Evolutionary conservation across 2,797 vertebrate species (phyloP), one percentile per base, ranked within the genome.

Genomic region (Myripristis jacobus): DNA sequence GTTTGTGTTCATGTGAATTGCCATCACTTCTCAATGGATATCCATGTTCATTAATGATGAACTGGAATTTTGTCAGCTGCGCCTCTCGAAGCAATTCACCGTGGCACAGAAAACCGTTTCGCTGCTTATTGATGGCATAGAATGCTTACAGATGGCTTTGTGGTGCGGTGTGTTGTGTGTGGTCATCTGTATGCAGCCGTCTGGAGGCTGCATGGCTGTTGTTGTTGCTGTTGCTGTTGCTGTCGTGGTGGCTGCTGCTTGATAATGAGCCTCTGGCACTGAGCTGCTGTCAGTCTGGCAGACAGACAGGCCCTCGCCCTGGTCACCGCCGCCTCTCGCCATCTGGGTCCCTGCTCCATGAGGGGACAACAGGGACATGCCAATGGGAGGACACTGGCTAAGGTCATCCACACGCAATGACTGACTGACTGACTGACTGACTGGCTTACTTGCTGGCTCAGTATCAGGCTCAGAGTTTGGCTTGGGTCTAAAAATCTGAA

Each of bases 271-370:
- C 88, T 74, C 73, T 81, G 88, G 92, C 80, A 52, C 77, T 57
- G 74, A 75, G 75, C 83, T 81, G 83, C 88, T 91, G 89, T 91
- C 92, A 87, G 75, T 78, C 81, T 71, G 83, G 73, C 85, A 85
- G 83, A 88, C 77, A 73, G 86, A 79, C 87, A 73, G 74, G 77
- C 79, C 77, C 75, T 81, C 54, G 56, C 83, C 79, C 80, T 62
- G 87, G 86, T 85, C 85, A 79, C 81, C 48, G 72, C 82, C 29
- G 50, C 85, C 85, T 84, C 74, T 58, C 82, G 79, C 90, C 88
- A 89, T 91, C 90, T 90, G 86, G 73, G 84, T 86, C 87, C 76
- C 80, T 19, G 69, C 67, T 50, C 60, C 78, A 58, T 83, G 52
- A 72, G 73, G 60, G 52, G 72, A 77, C 75, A 70, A 64, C 70